A percentile compares a stretch with the other conserved stretches of the same genome.
These are phyloP conservation scores for Platycheirus rosarum DNA, from an alignment of 2,888 invertebrate genomes.

Conservation along the genomic window DNA sequence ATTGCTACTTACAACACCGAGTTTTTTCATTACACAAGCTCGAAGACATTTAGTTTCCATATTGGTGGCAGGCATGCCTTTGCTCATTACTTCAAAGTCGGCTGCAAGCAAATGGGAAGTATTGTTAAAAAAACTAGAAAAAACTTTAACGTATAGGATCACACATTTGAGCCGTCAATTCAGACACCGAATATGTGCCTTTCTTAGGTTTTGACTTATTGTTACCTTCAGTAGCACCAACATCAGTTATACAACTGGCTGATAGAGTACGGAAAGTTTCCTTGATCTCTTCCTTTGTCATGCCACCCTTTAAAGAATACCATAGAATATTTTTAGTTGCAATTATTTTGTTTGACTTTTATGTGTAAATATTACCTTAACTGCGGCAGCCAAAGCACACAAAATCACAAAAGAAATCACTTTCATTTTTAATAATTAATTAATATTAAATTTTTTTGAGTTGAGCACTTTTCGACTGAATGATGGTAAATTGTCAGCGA, in stretches of 20 bases:
- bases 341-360: background rate
- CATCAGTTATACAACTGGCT: background rate
- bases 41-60: constrained; percentile 80
- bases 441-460: background rate
- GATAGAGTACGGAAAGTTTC: background rate
- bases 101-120: constrained; percentile 67
- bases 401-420: background rate
- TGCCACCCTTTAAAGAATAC: constrained; percentile 7
- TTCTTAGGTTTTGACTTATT: background rate
- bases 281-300: background rate
- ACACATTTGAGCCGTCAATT: no score
- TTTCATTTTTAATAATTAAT: background rate
- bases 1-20: constrained; percentile 80
- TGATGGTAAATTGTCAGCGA: background rate
- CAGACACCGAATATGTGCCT: no score
- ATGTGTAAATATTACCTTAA: constrained; percentile 4
- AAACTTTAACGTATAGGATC: no score
- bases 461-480: background rate
- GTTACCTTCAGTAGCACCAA: constrained; percentile 24
- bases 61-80: constrained; percentile 76
- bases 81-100: constrained; percentile 79
- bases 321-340: background rate
- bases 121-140: background rate
- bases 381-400: constrained; percentile 11
- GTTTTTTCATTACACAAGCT: constrained; percentile 80